These are phyloP conservation scores for Caenorhabditis briggsae DNA, from an alignment of 1,140 invertebrate genomes.

Conservation along the genomic window DNA sequence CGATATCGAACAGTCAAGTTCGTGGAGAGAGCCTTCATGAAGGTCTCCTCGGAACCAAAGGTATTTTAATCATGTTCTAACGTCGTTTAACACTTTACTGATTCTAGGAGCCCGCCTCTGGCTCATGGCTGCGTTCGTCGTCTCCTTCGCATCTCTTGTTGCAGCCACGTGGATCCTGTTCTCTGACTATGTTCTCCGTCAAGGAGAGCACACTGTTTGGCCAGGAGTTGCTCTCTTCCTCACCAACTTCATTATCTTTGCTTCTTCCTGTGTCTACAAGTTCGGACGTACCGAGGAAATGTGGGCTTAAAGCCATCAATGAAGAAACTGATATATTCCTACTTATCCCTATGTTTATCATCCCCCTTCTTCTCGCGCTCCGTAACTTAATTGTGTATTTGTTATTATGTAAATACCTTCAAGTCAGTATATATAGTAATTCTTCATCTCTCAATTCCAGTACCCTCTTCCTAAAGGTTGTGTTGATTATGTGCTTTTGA, in stretches of 20 bases:
- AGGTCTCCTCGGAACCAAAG: constrained; percentile 88
- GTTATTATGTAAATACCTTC: not conserved
- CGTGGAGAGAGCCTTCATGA: constrained; percentile 88
- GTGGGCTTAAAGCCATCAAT: constrained; percentile 67
- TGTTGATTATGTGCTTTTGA: not conserved
- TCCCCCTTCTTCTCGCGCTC: not conserved
- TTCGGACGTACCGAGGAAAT: constrained; percentile 92
- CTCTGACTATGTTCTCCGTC: constrained; percentile 79
- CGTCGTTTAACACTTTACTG: not conserved
- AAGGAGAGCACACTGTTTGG: constrained; percentile 73
- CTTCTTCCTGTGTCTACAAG: constrained; percentile 90
- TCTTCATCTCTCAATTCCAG: not conserved
- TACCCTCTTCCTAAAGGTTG: not conserved
- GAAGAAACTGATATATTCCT: not conserved
- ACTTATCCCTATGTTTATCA: not conserved
- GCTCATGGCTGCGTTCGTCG: constrained; percentile 94
- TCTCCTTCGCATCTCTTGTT: constrained; percentile 94
- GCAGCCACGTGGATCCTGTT: constrained; percentile 96
- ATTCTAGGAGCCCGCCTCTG: constrained; percentile 87
- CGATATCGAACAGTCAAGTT: constrained; percentile 93
- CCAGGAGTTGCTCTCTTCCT: constrained; percentile 88
- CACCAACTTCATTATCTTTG: constrained; percentile 94
- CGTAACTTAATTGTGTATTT: not conserved
- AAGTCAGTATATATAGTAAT: not conserved
- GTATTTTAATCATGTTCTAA: constrained; percentile 69